phyloP scores from a whole-genome alignment of 1,140 invertebrate genomes.

The Vanessa tameamea region DNA sequence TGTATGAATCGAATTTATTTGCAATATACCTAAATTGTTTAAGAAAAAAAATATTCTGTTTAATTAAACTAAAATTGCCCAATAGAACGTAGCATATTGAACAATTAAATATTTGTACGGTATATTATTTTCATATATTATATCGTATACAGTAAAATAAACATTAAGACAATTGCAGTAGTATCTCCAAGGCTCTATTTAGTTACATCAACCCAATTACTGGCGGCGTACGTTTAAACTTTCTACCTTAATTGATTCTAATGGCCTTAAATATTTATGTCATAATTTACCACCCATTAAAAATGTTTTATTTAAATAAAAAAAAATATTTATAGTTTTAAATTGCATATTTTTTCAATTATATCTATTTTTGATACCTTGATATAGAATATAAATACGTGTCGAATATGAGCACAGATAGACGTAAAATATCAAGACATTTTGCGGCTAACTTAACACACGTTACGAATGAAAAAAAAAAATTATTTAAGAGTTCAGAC shows the following conservation, averaged over 20 bases:
- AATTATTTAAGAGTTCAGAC: background rate
- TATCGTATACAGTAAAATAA: conserved; percentile 9
- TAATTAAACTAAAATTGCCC: background rate
- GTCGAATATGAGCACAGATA: background rate
- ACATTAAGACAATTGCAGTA: conserved; percentile 11
- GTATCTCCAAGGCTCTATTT: conserved; percentile 5
- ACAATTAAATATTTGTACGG: background rate
- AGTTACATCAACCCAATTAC: conserved; percentile 11
- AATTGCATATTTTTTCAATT: too few species aligned
- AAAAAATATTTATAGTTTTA: background rate
- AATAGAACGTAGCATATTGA: background rate
- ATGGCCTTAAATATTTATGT: conserved; percentile 39
- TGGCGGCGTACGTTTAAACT: conserved; percentile 32
- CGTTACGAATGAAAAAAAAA: background rate
- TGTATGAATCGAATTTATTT: background rate
- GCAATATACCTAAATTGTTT: background rate
- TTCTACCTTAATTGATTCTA: conserved; percentile 51
- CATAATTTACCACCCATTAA: conserved; percentile 19
- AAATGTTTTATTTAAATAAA: background rate
- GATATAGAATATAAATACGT: too few species aligned
- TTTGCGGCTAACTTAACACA: background rate
- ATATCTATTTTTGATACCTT: too few species aligned
- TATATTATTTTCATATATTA: background rate
- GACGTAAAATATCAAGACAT: background rate
- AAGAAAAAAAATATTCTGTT: background rate